These are phyloP conservation scores for Cassiopea andromeda DNA, from an alignment of 30 jellyfish, hydroid and myxozoan genomes.

Conservation along the genomic window DNA sequence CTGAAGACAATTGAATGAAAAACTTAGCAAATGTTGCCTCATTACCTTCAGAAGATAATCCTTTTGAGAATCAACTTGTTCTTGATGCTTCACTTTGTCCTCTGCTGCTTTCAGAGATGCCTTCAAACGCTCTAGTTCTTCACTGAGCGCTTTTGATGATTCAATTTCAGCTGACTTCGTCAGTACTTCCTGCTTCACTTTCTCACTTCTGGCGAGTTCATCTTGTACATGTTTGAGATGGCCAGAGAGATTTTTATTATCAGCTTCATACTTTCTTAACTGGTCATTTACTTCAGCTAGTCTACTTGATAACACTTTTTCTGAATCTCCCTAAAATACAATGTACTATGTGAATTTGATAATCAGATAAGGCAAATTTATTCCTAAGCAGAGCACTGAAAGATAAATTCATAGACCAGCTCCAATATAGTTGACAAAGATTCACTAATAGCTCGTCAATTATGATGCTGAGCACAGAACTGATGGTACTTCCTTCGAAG, in stretches of 20 bases:
- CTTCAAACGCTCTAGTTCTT: slow-evolving; percentile 42
- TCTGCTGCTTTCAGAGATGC: slow-evolving; percentile 46
- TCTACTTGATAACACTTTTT: slow-evolving; percentile 45
- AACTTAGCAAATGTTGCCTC: too few relatives aligned
- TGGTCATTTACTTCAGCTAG: slow-evolving; percentile 73
- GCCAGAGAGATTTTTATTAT: slow-evolving; percentile 49
- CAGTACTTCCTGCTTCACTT: slow-evolving; percentile 19
- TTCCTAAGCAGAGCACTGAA: not conserved
- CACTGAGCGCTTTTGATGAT: slow-evolving; percentile 11
- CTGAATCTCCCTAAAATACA: slow-evolving; percentile 75
- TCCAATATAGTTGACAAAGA: too few relatives aligned
- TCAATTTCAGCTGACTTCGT: slow-evolving; percentile 23
- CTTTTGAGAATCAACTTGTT: slow-evolving; percentile 41
- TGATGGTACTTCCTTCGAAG: too few relatives aligned
- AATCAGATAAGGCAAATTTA: not conserved
- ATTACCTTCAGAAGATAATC: slow-evolving; percentile 45
- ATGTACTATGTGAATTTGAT: not conserved
- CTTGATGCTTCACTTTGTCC: slow-evolving; percentile 46
- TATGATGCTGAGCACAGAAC: too few relatives aligned
- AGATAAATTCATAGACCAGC: too few relatives aligned
- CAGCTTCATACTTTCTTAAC: slow-evolving; percentile 65
- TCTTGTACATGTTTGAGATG: slow-evolving; percentile 60
- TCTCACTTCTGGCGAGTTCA: slow-evolving; percentile 21
- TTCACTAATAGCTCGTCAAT: too few relatives aligned
- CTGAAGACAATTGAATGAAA: too few relatives aligned